phyloP scores from a whole-genome alignment of 2,797 vertebrate species.

The Notamacropus eugenii region DNA sequence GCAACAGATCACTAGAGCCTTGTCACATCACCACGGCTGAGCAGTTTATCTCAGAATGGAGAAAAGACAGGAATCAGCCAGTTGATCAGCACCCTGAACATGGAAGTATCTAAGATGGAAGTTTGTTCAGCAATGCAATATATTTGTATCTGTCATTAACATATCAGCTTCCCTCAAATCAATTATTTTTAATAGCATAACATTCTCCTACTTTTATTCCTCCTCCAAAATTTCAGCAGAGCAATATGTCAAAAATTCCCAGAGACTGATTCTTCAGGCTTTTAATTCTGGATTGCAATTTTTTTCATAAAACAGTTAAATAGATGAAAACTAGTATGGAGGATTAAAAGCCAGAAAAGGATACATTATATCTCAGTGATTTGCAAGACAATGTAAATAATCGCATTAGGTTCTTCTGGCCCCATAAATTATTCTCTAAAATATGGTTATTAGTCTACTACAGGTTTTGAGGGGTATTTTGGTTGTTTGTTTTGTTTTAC shows the following conservation, averaged over 20 bases:
- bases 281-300: not conserved
- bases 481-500: not conserved
- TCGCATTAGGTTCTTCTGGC: not conserved
- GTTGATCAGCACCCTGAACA: slow-evolving; percentile 8
- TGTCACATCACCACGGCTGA: slow-evolving; percentile 51
- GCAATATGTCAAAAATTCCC: not conserved
- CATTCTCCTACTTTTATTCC: not conserved
- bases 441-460: not conserved
- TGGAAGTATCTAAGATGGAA: not conserved
- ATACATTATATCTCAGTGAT: not conserved
- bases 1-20: slow-evolving; percentile 50
- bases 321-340: not conserved
- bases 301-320: not conserved
- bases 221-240: not conserved
- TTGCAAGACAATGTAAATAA: not conserved
- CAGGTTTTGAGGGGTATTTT: not conserved
- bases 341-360: not conserved
- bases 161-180: not conserved
- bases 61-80: not conserved
- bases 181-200: slow-evolving; percentile 12
- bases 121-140: not conserved
- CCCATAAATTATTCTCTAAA: not conserved
- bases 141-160: slow-evolving; percentile 22
- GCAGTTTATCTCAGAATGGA: slow-evolving; percentile 43
- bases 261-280: not conserved